Percentiles rank a stretch among this genome's conserved stretches.
Conservation (phyloP, 2,113 vertebrate species). For the Zootoca vivipara region DNA sequence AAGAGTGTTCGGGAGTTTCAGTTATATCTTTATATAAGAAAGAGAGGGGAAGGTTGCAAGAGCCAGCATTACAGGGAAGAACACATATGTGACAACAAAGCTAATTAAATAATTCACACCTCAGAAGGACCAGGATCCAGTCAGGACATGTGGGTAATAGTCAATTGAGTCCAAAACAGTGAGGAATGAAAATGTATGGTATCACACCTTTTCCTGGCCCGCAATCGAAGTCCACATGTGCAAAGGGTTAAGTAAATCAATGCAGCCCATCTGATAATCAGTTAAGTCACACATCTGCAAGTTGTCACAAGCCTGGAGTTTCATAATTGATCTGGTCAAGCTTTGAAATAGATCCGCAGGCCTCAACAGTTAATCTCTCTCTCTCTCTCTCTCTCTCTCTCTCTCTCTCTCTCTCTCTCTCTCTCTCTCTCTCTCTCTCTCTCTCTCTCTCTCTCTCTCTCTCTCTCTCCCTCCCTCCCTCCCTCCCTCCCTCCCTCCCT, state of each 20-base stretch:
- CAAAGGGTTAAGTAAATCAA: constrained; percentile 22
- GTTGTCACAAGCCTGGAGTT: constrained; percentile 4
- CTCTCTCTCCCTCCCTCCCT: too few species aligned
- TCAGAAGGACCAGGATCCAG: background rate
- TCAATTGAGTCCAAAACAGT: background rate
- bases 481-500: too few species aligned
- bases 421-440: too few species aligned
- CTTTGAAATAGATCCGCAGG: background rate
- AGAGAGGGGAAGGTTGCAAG: background rate
- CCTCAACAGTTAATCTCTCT: background rate
- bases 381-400: too few species aligned
- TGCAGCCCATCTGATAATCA: constrained; percentile 29
- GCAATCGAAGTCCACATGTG: background rate
- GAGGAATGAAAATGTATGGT: constrained; percentile 8
- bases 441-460: too few species aligned
- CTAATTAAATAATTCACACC: background rate
- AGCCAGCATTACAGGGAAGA: background rate
- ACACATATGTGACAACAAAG: constrained; percentile 33
- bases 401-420: too few species aligned
- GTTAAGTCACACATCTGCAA: constrained; percentile 19
- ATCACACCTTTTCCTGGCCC: background rate
- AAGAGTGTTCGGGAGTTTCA: background rate
- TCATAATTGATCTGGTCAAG: background rate
- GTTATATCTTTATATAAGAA: background rate
- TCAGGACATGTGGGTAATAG: constrained; percentile 19